These are phyloP conservation scores for Antrozous pallidus DNA, from an alignment of 2,797 vertebrate genomes.

Conservation along the genomic window DNA sequence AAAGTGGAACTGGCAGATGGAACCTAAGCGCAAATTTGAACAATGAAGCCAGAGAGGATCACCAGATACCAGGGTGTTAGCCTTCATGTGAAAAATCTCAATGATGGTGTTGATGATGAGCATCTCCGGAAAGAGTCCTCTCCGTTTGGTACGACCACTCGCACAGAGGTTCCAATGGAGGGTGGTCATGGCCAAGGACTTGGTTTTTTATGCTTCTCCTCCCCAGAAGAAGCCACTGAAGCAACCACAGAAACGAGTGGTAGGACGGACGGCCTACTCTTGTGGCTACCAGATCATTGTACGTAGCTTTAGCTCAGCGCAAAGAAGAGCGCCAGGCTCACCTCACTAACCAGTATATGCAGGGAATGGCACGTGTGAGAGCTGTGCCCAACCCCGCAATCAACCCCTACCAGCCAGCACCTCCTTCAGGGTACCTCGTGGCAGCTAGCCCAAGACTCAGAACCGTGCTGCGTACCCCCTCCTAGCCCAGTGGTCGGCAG, in stretches of 20 bases:
- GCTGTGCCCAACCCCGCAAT: constrained; percentile 98
- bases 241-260: constrained; percentile 99
- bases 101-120: constrained; percentile 97
- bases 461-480: too few relatives aligned
- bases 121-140: constrained; percentile 96
- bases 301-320: constrained; percentile 97
- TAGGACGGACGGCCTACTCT: too few relatives aligned
- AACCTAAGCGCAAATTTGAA: constrained; percentile 98
- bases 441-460: constrained; percentile 98
- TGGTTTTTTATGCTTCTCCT: constrained; percentile 99
- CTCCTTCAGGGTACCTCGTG: constrained; percentile 99
- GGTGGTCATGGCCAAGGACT: constrained; percentile 99
- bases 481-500: too few relatives aligned
- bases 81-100: constrained; percentile 98
- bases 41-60: constrained; percentile 99
- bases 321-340: constrained; percentile 98
- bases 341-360: constrained; percentile 99
- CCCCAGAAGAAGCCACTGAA: constrained; percentile 98
- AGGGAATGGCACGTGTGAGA: constrained; percentile 97
- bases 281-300: constrained; percentile 97
- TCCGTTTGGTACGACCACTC: constrained; percentile 98
- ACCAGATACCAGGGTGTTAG: constrained; percentile 99
- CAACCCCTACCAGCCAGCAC: constrained; percentile 93
- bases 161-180: constrained; percentile 93
- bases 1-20: constrained; percentile 97